Percentiles rank a stretch among this genome's conserved stretches.
Conservation (phyloP, 92 coral and sea anemone species). For the Galaxea fascicularis region DNA sequence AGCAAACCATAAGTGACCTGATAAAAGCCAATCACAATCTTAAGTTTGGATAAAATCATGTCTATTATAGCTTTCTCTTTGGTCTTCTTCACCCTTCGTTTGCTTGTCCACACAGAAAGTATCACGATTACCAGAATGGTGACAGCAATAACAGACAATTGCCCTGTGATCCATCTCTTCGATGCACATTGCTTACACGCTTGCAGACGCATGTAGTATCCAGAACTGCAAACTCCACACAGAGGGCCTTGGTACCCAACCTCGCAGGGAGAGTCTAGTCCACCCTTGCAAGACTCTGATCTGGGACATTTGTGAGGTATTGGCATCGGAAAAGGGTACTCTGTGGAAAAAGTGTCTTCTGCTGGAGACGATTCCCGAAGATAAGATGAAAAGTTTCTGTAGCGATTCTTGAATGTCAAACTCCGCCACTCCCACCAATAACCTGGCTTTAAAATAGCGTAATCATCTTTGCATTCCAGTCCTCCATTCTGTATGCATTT, state of each 20-base stretch:
- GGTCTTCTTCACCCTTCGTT: conserved; percentile 16
- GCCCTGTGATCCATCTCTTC: conserved; percentile 42
- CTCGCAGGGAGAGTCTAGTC: conserved; percentile 54
- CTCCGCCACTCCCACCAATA: conserved; percentile 62
- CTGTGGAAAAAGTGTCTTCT: neutral
- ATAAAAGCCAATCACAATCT: conserved; percentile 62
- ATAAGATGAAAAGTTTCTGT: conserved; percentile 16
- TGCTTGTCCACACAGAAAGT: conserved; percentile 6
- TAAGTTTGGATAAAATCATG: conserved; percentile 49
- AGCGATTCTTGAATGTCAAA: neutral
- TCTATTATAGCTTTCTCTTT: conserved; percentile 27
- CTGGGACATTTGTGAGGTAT: conserved; percentile 41
- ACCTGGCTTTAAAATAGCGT: conserved; percentile 17
- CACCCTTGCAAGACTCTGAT: conserved; percentile 56
- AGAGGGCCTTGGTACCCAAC: conserved; percentile 53
- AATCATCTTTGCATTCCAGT: conserved; percentile 16
- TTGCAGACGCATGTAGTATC: conserved; percentile 32
- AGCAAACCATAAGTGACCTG: conserved; percentile 57
- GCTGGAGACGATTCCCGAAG: conserved; percentile 3
- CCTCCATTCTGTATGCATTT: neutral
- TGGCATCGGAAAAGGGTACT: conserved; percentile 1
- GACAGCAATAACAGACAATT: conserved; percentile 13
- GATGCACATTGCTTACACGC: conserved; percentile 58
- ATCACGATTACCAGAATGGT: neutral
- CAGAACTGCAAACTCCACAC: conserved; percentile 48